Conservation (phyloP, 2,888 invertebrate genomes). For the Cheilosia urbana region DNA sequence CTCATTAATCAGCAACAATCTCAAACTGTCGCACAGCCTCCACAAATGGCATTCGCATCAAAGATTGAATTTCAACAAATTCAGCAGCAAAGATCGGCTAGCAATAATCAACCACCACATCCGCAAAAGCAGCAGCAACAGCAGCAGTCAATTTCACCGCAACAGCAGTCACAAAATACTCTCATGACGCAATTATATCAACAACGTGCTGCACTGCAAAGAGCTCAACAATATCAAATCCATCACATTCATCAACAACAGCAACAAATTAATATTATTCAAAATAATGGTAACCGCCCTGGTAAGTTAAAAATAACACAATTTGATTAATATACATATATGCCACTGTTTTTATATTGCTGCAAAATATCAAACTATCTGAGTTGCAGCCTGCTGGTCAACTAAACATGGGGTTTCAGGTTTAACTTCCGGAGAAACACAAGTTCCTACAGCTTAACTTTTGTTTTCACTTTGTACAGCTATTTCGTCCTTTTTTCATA, state of each 20-base stretch:
- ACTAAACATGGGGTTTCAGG: too few relatives aligned
- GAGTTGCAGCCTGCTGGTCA: too few relatives aligned
- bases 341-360: too few relatives aligned
- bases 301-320: slow-evolving; percentile 72
- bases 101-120: slow-evolving; percentile 70
- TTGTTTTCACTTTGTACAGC: too few relatives aligned
- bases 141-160: slow-evolving; percentile 72
- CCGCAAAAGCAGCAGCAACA: slow-evolving; percentile 76
- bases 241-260: slow-evolving; percentile 78
- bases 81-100: slow-evolving; percentile 77
- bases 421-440: too few relatives aligned
- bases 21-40: slow-evolving; percentile 71
- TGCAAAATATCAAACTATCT: too few relatives aligned
- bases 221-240: slow-evolving; percentile 81
- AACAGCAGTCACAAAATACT: slow-evolving; percentile 78
- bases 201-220: slow-evolving; percentile 75
- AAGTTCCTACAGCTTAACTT: too few relatives aligned
- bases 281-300: slow-evolving; percentile 52
- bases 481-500: too few relatives aligned
- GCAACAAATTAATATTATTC: slow-evolving; percentile 69
- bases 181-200: slow-evolving; percentile 79
- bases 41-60: slow-evolving; percentile 77
- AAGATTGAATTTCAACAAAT: slow-evolving; percentile 81
- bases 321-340: not conserved
- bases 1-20: slow-evolving; percentile 65